phyloP scores from a whole-genome alignment of 2,888 invertebrate species.

The Epinotia nisella region DNA sequence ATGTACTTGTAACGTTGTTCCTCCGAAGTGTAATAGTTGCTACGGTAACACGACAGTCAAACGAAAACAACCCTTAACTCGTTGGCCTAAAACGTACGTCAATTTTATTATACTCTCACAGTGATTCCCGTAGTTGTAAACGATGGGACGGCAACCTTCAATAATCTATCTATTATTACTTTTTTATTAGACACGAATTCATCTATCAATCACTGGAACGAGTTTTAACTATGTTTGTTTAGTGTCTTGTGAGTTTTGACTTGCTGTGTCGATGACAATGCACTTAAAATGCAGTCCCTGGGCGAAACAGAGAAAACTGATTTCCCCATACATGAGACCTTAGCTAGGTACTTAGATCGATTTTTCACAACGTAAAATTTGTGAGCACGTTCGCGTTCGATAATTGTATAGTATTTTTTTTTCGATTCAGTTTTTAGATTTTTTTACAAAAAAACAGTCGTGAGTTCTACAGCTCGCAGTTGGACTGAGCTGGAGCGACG shows the following conservation, averaged over 20 bases:
- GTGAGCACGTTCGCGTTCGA: no score
- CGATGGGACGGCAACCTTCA: conserved; percentile 5
- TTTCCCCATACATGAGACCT: no score
- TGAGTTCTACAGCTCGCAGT: no score
- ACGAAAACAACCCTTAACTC: conserved; percentile 5
- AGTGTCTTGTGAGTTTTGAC: conserved; percentile 6
- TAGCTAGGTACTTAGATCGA: no score
- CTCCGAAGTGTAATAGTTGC: not conserved
- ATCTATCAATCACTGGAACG: conserved; percentile 26
- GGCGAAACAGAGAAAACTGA: no score
- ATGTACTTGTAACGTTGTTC: not conserved
- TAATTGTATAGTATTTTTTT: no score
- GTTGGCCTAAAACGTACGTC: not conserved
- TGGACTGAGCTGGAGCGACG: no score
- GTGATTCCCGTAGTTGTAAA: conserved; percentile 16
- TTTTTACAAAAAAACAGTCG: no score
- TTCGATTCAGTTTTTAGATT: no score
- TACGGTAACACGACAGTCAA: conserved; percentile 3
- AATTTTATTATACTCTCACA: not conserved
- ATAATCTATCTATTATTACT: conserved; percentile 26
- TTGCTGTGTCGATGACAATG: not conserved
- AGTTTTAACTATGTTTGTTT: conserved; percentile 25
- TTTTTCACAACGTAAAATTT: no score
- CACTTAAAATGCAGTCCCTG: not conserved
- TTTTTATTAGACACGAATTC: conserved; percentile 19